Evolutionary conservation across 2,888 invertebrate species (phyloP).

Genomic region (Strigamia crassipes): DNA sequence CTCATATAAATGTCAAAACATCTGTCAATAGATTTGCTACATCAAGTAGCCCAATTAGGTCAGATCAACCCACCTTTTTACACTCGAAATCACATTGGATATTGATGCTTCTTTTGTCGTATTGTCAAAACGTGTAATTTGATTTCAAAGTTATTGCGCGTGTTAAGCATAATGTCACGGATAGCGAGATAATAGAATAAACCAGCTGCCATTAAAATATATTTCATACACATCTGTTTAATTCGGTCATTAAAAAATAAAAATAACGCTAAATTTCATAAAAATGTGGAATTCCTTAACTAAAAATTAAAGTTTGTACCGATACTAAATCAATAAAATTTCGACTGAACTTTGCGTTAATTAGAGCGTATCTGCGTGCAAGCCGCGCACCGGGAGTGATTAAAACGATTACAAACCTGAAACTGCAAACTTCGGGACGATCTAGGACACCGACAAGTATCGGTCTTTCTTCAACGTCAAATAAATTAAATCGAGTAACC

Average conservation of each 20-base stretch:
- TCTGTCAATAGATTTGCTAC: background rate
- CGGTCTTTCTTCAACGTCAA: too few relatives aligned
- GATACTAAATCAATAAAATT: too few relatives aligned
- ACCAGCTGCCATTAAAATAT: background rate
- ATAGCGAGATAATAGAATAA: background rate
- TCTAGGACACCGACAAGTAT: background rate
- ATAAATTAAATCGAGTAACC: too few relatives aligned
- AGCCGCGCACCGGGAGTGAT: background rate
- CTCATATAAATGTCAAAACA: background rate
- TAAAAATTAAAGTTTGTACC: too few relatives aligned
- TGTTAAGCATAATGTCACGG: background rate
- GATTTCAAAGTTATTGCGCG: too few relatives aligned
- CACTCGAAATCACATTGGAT: background rate
- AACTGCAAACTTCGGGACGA: background rate
- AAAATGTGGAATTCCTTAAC: too few relatives aligned
- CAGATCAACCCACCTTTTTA: background rate
- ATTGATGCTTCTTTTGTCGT: too few relatives aligned
- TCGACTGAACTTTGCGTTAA: background rate
- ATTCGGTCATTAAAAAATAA: too few relatives aligned
- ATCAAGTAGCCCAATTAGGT: background rate
- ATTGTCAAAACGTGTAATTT: too few relatives aligned
- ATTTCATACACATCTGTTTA: too few relatives aligned
- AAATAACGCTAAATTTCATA: too few relatives aligned
- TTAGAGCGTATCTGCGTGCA: background rate
- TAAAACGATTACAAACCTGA: background rate